A percentile compares a stretch with the other conserved stretches of the same genome.
These are phyloP conservation scores for Tadarida brasiliensis DNA, from an alignment of 2,797 vertebrate species.

Conservation along the genomic window DNA sequence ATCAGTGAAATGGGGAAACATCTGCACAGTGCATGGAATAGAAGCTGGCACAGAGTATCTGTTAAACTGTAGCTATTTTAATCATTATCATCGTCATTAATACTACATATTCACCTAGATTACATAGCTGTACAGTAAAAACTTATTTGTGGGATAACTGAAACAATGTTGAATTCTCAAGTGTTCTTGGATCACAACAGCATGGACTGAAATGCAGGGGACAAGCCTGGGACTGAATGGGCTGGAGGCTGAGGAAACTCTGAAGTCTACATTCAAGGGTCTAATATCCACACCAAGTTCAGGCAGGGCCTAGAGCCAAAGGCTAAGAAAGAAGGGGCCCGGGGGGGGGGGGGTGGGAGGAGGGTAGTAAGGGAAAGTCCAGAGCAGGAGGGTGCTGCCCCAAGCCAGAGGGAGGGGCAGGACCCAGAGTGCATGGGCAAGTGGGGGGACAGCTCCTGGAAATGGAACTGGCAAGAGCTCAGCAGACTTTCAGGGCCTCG, in stretches of 20 bases:
- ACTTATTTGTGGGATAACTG: not conserved
- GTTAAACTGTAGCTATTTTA: slow-evolving; percentile 35
- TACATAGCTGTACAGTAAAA: not conserved
- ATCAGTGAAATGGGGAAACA: slow-evolving; percentile 22
- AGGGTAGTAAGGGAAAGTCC: not conserved
- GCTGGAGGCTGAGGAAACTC: not conserved
- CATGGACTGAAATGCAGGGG: not conserved
- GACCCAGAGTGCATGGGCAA: not conserved
- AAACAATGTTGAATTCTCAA: not conserved
- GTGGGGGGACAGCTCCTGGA: not conserved
- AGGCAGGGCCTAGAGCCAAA: not conserved
- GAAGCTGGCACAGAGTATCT: not conserved
- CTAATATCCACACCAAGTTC: not conserved
- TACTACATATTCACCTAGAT: not conserved
- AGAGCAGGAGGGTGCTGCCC: not conserved
- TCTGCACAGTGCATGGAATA: not conserved
- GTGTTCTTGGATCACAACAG: not conserved
- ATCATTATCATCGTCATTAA: not conserved
- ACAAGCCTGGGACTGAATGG: not conserved
- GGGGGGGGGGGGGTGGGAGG: too few relatives aligned
- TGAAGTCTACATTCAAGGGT: not conserved
- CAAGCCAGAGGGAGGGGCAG: not conserved
- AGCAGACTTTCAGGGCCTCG: not conserved
- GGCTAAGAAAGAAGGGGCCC: not conserved
- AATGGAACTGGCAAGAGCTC: not conserved